A percentile compares a stretch with the other conserved stretches of the same genome.
phyloP scores from a whole-genome alignment of 2,113 vertebrate species.

The Anser cygnoides region DNA sequence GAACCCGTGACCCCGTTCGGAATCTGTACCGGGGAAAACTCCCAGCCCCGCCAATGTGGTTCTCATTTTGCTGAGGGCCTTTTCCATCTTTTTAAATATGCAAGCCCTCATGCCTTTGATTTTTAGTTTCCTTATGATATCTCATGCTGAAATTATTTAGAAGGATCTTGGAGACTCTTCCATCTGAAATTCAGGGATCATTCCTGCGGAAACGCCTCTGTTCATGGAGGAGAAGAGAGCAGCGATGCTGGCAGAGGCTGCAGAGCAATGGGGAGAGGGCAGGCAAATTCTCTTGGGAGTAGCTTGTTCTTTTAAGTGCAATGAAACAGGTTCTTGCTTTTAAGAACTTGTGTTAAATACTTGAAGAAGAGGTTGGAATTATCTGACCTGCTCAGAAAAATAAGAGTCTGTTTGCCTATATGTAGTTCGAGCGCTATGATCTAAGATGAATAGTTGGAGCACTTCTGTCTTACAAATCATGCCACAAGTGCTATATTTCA shows the following conservation, averaged over 20 bases:
- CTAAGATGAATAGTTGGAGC: not conserved
- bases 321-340: not conserved
- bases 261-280: rapidly evolving
- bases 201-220: not conserved
- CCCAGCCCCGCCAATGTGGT: conserved; percentile 19
- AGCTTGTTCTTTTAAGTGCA: not conserved
- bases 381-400: not conserved
- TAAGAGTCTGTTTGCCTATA: not conserved
- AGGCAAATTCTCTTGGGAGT: not conserved
- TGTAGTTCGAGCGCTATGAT: not conserved
- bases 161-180: conserved; percentile 18
- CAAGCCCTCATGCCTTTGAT: conserved; percentile 16
- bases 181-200: conserved; percentile 1
- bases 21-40: not conserved
- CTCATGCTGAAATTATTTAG: conserved; percentile 50
- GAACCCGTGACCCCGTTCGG: not conserved
- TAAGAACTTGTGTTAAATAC: not conserved
- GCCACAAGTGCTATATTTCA: not conserved
- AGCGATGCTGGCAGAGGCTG: not conserved
- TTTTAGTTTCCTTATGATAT: conserved; percentile 17
- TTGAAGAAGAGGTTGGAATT: not conserved
- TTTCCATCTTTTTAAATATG: conserved; percentile 14
- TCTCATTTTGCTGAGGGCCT: conserved; percentile 34
- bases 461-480: not conserved
- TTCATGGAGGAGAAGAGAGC: not conserved